Evolutionary conservation across 2,797 vertebrate genomes (phyloP), one percentile per base, ranked within the genome.

Genomic region (Malacoctenus gilli): DNA sequence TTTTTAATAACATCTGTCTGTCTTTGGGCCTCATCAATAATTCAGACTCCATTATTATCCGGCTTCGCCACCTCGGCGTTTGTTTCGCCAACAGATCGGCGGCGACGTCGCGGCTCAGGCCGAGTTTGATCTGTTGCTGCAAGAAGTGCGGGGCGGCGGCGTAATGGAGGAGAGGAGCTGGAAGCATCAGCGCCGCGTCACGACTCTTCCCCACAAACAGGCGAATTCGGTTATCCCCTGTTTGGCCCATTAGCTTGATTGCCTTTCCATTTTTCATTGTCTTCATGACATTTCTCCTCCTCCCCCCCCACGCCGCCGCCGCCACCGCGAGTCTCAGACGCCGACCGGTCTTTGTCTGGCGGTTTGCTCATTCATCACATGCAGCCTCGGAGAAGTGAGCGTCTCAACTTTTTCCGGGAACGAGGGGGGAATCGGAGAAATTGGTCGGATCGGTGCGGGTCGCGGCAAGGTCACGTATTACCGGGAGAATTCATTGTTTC

Each of bases 21-120:
- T 75, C 58, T 60, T 75, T 68, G 6, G n/a, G 38, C 39, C 54
- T 53, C 9, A 67, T 91, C 63, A 87, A 91, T 91, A 84, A 91
- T 92, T 91, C 80, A 91, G 64, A 46, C 43, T 60, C 49, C 61
- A 64, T 83, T 72, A 82, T 80, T 53, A 82, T 72, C 32, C 30
- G 2, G 47, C 68, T 55, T 74, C 58, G 68, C 68, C 59, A 56
- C 53, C 57, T 56, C 58, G 13, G 48, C 43, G 73, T 79, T 81
- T 75, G 72, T 77, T 78, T 78, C 67, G 34, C 59, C 11, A 44
- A 50, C 62, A 20, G 50, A 32, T 58, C 47, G 9, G 51, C 32
- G 2, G 31, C 52, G 47, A 54, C 1, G 49, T 42, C 2, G 5
- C 52, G 41, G 30, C 25, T 56, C 59, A 3, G 34, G 71, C 65